phyloP scores from a whole-genome alignment of 2,888 invertebrate genomes.

The Drosophila niveifrons region DNA sequence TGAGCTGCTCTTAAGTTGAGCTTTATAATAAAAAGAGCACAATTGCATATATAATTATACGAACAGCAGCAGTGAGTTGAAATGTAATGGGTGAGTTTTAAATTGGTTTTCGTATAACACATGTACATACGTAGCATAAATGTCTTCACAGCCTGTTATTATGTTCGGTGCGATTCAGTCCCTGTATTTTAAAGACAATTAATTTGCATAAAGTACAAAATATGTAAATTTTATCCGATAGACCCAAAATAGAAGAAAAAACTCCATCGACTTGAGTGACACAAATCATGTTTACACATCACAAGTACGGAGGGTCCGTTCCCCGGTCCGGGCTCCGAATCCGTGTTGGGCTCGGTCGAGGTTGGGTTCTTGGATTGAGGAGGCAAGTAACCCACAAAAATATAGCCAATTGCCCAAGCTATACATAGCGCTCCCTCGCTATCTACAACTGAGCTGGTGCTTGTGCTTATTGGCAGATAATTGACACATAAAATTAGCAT shows the following conservation, averaged over 20 bases:
- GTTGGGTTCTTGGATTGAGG: conserved; percentile 8
- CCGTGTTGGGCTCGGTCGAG: conserved; percentile 2
- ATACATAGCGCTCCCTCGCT: neutral
- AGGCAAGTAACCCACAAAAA: conserved; percentile 52
- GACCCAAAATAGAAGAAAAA: conserved; percentile 56
- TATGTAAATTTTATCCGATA: conserved; percentile 65
- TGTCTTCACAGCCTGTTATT: conserved; percentile 31
- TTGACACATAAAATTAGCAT: conserved; percentile 85
- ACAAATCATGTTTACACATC: conserved; percentile 78
- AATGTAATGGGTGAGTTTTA: conserved; percentile 26
- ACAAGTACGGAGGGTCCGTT: conserved; percentile 32
- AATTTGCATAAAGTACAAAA: conserved; percentile 74
- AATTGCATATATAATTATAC: too few relatives aligned
- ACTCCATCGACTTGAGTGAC: conserved; percentile 64
- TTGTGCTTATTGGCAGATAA: conserved; percentile 83
- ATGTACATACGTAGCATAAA: conserved; percentile 9
- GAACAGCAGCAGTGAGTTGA: too few relatives aligned
- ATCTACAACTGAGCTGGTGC: conserved; percentile 21
- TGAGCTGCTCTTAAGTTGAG: conserved; percentile 25
- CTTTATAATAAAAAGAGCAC: conserved; percentile 13
- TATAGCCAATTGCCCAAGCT: conserved; percentile 24
- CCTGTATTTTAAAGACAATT: conserved; percentile 38
- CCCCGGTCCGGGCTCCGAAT: neutral
- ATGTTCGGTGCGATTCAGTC: conserved; percentile 14
- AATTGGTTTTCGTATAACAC: conserved; percentile 43